phyloP scores from a whole-genome alignment of 2,797 vertebrate genomes.

The Cyprinodon diabolis region DNA sequence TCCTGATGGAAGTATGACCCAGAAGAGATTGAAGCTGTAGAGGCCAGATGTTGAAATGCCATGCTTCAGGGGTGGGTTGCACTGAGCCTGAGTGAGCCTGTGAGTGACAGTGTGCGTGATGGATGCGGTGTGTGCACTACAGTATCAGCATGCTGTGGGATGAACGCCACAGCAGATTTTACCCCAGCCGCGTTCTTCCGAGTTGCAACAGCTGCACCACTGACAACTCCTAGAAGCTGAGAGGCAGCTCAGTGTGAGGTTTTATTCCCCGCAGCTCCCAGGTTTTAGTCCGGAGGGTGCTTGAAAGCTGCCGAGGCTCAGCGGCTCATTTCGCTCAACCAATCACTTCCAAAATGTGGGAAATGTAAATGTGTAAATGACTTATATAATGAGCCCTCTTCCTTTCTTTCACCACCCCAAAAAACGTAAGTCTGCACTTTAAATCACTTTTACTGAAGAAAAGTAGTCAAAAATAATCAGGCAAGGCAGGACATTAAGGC shows the following conservation, averaged over 20 bases:
- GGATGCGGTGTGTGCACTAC: conserved; percentile 10
- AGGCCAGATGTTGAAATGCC: conserved; percentile 70
- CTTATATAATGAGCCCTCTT: conserved; percentile 56
- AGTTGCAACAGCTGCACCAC: conserved; percentile 39
- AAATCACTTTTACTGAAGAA: conserved; percentile 42
- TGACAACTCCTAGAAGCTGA: conserved; percentile 50
- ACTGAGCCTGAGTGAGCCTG: conserved; percentile 41
- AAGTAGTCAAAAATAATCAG: background rate
- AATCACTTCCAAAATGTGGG: conserved; percentile 59
- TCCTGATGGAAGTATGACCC: conserved; percentile 59
- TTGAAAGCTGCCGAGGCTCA: conserved; percentile 58
- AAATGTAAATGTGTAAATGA: conserved; percentile 72
- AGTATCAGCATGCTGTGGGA: conserved; percentile 45
- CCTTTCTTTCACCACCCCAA: background rate
- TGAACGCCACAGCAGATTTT: conserved; percentile 50
- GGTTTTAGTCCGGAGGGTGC: conserved; percentile 55
- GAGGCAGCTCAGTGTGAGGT: conserved; percentile 57
- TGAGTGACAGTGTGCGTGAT: conserved; percentile 52
- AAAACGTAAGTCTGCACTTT: conserved; percentile 55
- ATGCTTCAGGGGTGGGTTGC: conserved; percentile 42
- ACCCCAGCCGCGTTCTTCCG: conserved; percentile 29
- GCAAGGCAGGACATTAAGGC: conserved; percentile 1
- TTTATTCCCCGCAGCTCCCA: conserved; percentile 59
- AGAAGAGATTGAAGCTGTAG: conserved; percentile 48
- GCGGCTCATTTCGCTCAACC: conserved; percentile 59